Evolutionary conservation across 2,797 vertebrate genomes (phyloP).

Genomic region (Oryzias dopingdopingensis): DNA sequence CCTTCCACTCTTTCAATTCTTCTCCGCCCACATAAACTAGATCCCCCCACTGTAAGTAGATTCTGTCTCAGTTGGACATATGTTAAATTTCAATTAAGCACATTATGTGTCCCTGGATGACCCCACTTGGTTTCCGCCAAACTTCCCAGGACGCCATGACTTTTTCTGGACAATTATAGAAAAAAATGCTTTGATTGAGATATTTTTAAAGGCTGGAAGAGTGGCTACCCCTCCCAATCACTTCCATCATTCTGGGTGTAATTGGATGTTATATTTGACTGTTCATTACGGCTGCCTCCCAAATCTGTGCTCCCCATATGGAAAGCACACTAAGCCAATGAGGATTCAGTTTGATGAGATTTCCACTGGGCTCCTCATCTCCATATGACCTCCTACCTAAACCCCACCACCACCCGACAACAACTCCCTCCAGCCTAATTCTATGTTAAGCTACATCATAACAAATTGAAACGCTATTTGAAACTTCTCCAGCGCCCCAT

Average conservation of each 20-base stretch:
- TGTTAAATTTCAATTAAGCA: too few species aligned
- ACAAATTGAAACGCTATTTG: conserved; percentile 30
- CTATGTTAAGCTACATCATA: conserved; percentile 37
- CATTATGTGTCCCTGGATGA: too few species aligned
- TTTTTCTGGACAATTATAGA: too few species aligned
- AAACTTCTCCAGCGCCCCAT: conserved; percentile 11
- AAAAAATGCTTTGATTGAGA: too few species aligned
- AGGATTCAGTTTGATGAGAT: conserved; percentile 26
- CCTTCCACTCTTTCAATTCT: too few species aligned
- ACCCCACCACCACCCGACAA: background rate
- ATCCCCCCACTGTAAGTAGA: too few species aligned
- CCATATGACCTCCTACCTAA: conserved; percentile 15
- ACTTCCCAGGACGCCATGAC: too few species aligned
- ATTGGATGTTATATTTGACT: conserved; percentile 2
- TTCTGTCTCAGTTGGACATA: too few species aligned
- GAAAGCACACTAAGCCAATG: conserved; percentile 13
- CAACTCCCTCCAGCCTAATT: background rate
- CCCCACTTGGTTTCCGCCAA: too few species aligned
- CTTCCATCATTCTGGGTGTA: background rate
- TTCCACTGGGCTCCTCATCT: conserved; percentile 16
- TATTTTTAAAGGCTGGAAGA: background rate
- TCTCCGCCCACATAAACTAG: too few species aligned
- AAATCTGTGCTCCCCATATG: conserved; percentile 21
- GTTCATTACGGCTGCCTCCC: conserved; percentile 12
- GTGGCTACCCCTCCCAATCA: background rate